Evolutionary conservation across 1,140 invertebrate genomes (phyloP).

Genomic region (Drosophila teissieri): DNA sequence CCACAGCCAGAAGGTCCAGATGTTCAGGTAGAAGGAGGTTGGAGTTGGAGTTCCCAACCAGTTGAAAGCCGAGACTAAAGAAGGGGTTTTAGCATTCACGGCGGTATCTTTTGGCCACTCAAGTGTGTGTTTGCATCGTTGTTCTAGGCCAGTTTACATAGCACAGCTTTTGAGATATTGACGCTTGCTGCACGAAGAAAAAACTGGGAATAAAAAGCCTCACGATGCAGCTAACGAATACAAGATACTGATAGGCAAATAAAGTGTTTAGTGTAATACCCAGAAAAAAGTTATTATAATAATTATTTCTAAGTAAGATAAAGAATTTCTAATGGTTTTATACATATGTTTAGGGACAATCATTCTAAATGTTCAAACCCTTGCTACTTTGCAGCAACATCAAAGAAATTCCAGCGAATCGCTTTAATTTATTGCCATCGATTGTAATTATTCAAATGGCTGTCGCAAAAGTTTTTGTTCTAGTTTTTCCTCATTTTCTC

Average conservation of each 20-base stretch:
- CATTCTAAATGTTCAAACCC: neutral
- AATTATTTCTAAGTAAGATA: neutral
- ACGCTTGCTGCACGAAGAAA: conserved; percentile 15
- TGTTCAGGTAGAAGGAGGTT: conserved; percentile 9
- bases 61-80: conserved; percentile 19
- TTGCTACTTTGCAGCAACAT: neutral
- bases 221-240: neutral
- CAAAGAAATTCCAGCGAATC: conserved; percentile 27
- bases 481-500: conserved; percentile 20
- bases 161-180: conserved; percentile 35
- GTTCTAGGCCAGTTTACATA: conserved; percentile 47
- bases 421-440: conserved; percentile 55
- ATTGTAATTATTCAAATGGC: conserved; percentile 70
- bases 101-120: conserved; percentile 16
- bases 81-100: neutral
- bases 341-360: too few species aligned
- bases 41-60: conserved; percentile 13
- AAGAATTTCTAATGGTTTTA: too few species aligned
- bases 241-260: neutral
- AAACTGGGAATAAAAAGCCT: neutral
- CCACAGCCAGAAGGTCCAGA: conserved; percentile 34
- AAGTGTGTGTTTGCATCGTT: conserved; percentile 40
- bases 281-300: neutral
- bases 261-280: neutral
- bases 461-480: conserved; percentile 48